These are phyloP conservation scores for Sebastolobus altivelis DNA, from an alignment of 2,797 vertebrate species.

Conservation along the genomic window DNA sequence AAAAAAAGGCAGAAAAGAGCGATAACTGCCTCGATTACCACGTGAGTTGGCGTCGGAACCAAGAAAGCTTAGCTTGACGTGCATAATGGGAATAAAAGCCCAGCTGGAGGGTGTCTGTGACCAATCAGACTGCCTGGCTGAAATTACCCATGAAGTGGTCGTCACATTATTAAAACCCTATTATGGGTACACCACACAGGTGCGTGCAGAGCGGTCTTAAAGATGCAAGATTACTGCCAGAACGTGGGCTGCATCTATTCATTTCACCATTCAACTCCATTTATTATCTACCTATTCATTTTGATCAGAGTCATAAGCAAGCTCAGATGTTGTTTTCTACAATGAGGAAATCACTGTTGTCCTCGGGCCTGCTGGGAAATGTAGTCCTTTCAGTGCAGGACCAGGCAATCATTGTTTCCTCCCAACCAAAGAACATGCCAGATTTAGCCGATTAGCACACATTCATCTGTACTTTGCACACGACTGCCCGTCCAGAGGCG, in stretches of 20 bases:
- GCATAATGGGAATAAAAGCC: slow-evolving; percentile 56
- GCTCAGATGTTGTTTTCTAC: background rate
- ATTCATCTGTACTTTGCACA: background rate
- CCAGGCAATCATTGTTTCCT: background rate
- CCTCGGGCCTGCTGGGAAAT: background rate
- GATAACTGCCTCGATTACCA: slow-evolving; percentile 52
- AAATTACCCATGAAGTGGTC: slow-evolving; percentile 60
- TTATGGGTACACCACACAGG: slow-evolving; percentile 43
- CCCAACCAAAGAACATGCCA: background rate
- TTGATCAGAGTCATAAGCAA: slow-evolving; percentile 8
- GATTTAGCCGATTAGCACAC: slow-evolving; percentile 3
- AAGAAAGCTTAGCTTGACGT: slow-evolving; percentile 48
- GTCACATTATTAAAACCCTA: slow-evolving; percentile 57
- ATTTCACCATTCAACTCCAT: slow-evolving; percentile 16
- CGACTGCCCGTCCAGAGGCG: no score
- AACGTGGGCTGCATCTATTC: slow-evolving; percentile 18
- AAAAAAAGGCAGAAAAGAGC: slow-evolving; percentile 20
- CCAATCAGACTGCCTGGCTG: slow-evolving; percentile 53
- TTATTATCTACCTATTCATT: slow-evolving; percentile 21
- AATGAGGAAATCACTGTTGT: background rate
- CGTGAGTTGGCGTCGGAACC: slow-evolving; percentile 27
- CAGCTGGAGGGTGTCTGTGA: slow-evolving; percentile 36
- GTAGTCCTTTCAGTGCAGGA: background rate
- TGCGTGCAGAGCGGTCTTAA: slow-evolving; percentile 8
- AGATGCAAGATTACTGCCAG: slow-evolving; percentile 15